Conservation (phyloP, 1,140 invertebrate species). For the Battus philenor region DNA sequence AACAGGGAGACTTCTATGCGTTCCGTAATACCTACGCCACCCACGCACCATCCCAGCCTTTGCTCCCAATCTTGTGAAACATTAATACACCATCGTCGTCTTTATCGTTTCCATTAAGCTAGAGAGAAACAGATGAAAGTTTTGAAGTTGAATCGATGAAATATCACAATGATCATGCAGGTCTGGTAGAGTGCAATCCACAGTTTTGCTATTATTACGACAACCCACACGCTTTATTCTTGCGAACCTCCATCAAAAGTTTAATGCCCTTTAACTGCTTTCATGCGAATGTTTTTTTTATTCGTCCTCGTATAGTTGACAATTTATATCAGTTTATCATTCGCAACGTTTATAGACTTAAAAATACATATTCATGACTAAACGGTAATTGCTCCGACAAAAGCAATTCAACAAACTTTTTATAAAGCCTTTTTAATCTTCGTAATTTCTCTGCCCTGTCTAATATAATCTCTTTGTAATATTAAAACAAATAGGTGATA, state of each 20-base stretch:
- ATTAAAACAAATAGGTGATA: no score
- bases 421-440: no score
- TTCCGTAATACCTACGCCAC: slow-evolving; percentile 27
- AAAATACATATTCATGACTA: no score
- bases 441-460: not conserved
- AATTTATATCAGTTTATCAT: not conserved
- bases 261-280: slow-evolving; percentile 46
- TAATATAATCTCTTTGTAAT: not conserved
- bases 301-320: not conserved
- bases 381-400: no score
- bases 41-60: slow-evolving; percentile 32
- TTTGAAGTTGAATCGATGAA: slow-evolving; percentile 21
- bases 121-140: slow-evolving; percentile 19
- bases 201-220: slow-evolving; percentile 48
- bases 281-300: slow-evolving; percentile 3
- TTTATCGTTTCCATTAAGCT: slow-evolving; percentile 23
- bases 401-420: no score
- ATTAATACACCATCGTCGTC: slow-evolving; percentile 16
- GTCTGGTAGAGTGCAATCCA: slow-evolving; percentile 39
- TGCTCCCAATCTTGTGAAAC: slow-evolving; percentile 13
- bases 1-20: slow-evolving; percentile 37
- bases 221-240: slow-evolving; percentile 41
- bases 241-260: slow-evolving; percentile 34
- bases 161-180: slow-evolving; percentile 24
- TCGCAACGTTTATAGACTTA: no score